Percentiles rank a stretch among this genome's conserved stretches.
Conservation (phyloP, 2,113 vertebrate genomes). For the pig (Sus scrofa) region DNA sequence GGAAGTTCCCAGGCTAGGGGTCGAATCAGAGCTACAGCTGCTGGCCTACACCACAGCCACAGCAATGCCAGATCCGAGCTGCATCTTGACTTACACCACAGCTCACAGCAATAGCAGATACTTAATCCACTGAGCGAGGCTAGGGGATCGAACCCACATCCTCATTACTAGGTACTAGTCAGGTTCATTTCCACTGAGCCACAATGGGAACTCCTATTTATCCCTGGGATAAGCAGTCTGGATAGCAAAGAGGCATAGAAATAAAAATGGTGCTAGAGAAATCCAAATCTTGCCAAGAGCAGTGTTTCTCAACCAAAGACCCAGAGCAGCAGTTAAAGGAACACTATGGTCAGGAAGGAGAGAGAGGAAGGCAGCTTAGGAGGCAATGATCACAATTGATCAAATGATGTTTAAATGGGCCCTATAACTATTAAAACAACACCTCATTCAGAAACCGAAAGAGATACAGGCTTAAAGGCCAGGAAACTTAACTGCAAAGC, state of each 20-base stretch:
- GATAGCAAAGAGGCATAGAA: background rate
- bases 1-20: too few relatives aligned
- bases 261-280: background rate
- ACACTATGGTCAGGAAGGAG: background rate
- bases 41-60: too few relatives aligned
- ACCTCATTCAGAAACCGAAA: background rate
- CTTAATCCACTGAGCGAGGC: too few relatives aligned
- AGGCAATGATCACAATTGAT: background rate
- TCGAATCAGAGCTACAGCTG: too few relatives aligned
- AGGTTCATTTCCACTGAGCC: too few relatives aligned
- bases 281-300: background rate
- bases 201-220: background rate
- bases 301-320: background rate
- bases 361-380: background rate
- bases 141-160: too few relatives aligned
- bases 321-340: background rate
- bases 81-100: too few relatives aligned
- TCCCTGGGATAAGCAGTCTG: background rate
- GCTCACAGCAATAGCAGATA: too few relatives aligned
- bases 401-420: background rate
- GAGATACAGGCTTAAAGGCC: background rate
- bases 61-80: too few relatives aligned
- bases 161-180: too few relatives aligned
- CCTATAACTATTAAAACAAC: background rate
- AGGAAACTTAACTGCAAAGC: background rate